A percentile compares a stretch with the other conserved stretches of the same genome.
Evolutionary conservation across 2,888 invertebrate species (phyloP).

Genomic region (Phengaris arion): DNA sequence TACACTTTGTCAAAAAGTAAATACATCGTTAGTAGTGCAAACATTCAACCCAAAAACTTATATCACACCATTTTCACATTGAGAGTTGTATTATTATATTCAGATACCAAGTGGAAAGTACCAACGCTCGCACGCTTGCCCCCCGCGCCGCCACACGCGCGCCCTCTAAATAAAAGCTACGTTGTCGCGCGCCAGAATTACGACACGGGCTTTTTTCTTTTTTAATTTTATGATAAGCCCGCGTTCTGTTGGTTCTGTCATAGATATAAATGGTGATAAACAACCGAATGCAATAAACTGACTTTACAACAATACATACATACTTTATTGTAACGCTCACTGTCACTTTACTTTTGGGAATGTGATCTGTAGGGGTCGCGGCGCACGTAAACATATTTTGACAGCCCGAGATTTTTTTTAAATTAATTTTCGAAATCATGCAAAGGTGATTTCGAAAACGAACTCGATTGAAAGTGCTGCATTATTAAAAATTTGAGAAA

Average conservation of each 20-base stretch:
- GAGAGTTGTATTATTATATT: neutral
- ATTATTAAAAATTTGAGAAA: neutral
- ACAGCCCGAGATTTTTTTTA: neutral
- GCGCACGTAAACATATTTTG: neutral
- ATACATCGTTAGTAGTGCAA: no score
- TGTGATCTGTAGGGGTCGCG: neutral
- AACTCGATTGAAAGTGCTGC: neutral
- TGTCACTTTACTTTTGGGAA: conserved; percentile 4
- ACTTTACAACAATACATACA: conserved; percentile 27
- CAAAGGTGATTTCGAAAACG: neutral
- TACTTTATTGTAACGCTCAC: conserved; percentile 19
- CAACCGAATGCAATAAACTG: conserved; percentile 20
- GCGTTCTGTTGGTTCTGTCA: conserved; percentile 39
- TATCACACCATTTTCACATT: neutral
- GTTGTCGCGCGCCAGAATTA: conserved; percentile 78
- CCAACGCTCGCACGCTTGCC: conserved; percentile 66
- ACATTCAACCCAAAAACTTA: neutral
- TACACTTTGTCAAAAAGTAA: no score
- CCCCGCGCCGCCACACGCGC: conserved; percentile 61
- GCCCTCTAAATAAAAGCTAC: conserved; percentile 72
- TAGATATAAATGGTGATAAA: conserved; percentile 29
- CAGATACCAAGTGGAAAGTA: conserved; percentile 45
- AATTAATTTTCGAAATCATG: neutral
- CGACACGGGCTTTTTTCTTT: conserved; percentile 74
- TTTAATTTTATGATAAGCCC: conserved; percentile 75